These are phyloP conservation scores for Circaetus gallicus DNA, from an alignment of 2,113 vertebrate genomes.

Conservation along the genomic window DNA sequence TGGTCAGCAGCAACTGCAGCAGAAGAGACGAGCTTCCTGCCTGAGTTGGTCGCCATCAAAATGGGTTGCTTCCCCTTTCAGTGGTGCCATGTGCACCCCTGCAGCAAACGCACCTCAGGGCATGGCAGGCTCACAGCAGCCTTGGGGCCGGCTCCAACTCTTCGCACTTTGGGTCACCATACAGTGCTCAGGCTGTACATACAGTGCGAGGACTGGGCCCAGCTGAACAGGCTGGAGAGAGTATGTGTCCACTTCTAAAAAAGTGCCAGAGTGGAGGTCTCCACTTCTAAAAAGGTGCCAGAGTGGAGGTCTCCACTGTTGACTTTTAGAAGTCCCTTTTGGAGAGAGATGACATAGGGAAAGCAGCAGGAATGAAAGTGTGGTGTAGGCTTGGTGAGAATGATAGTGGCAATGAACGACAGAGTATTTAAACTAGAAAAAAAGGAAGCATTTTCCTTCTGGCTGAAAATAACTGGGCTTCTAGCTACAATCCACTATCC, in stretches of 20 bases:
- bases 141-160: background rate
- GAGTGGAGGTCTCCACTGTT: background rate
- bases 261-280: background rate
- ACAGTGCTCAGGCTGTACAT: background rate
- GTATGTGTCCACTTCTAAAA: background rate
- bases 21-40: background rate
- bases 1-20: background rate
- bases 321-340: background rate
- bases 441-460: background rate
- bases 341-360: background rate
- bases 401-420: background rate
- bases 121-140: fast-evolving
- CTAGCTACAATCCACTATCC: background rate
- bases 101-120: background rate
- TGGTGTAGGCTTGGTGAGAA: background rate
- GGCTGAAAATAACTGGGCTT: background rate
- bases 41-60: background rate
- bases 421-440: background rate
- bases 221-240: background rate
- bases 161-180: background rate
- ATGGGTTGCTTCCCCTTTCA: no score
- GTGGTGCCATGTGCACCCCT: no score
- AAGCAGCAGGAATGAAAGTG: background rate
- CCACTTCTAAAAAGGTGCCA: background rate
- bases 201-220: background rate